A percentile compares a stretch with the other conserved stretches of the same genome.
These are phyloP conservation scores for Centropyge bicolor DNA, from an alignment of 2,797 vertebrate species.

Conservation along the genomic window DNA sequence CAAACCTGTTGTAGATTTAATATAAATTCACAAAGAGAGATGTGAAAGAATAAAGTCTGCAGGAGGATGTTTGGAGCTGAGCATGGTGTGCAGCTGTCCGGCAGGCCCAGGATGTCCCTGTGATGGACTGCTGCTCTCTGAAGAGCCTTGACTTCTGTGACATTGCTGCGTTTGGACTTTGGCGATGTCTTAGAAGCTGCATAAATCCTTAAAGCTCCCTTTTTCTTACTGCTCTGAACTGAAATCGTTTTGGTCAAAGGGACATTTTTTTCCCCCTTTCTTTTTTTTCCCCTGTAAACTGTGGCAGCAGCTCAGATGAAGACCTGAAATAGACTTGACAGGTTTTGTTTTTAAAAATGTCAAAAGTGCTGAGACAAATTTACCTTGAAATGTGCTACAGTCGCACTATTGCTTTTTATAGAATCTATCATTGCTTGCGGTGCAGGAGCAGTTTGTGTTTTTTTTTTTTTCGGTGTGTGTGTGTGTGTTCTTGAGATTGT, in stretches of 20 bases:
- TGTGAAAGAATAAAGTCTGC: not conserved
- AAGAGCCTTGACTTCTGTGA: conserved; percentile 71
- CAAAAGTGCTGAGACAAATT: conserved; percentile 80
- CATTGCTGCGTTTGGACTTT: conserved; percentile 68
- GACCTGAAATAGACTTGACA: conserved; percentile 80
- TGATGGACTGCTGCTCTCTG: conserved; percentile 69
- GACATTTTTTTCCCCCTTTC: conserved; percentile 45
- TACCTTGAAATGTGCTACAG: conserved; percentile 79
- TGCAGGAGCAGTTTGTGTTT: conserved; percentile 39
- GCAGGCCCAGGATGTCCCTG: conserved; percentile 50
- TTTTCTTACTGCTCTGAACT: conserved; percentile 54
- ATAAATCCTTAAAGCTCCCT: conserved; percentile 58
- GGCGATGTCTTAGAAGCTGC: conserved; percentile 58
- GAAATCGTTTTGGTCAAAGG: conserved; percentile 68
- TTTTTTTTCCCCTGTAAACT: conserved; percentile 11
- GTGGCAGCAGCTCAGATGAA: conserved; percentile 67
- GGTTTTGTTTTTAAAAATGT: conserved; percentile 78
- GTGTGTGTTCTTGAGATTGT: conserved; percentile 41
- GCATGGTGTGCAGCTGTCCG: conserved; percentile 41
- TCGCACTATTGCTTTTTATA: conserved; percentile 74
- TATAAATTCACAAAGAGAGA: conserved; percentile 7
- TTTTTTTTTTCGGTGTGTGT: conserved; percentile 21
- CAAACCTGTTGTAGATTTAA: not conserved
- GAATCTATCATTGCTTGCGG: conserved; percentile 62
- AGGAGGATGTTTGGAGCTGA: conserved; percentile 15